A percentile compares a stretch with the other conserved stretches of the same genome.
phyloP scores from a whole-genome alignment of 1,140 invertebrate genomes.

The Odontomachus brunneus region DNA sequence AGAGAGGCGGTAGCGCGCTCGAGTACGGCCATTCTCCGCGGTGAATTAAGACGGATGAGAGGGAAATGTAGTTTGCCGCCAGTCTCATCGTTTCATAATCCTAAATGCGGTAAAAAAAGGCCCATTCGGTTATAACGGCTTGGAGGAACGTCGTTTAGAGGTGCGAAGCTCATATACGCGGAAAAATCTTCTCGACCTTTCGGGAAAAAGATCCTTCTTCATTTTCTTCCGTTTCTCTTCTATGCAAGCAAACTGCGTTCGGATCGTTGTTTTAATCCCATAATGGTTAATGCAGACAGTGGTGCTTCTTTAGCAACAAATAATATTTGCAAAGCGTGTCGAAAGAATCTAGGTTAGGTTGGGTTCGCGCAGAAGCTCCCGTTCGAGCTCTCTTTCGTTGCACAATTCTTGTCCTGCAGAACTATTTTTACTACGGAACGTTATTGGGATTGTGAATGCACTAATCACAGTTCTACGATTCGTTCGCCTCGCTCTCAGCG shows the following conservation, averaged over 20 bases:
- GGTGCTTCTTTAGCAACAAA: slow-evolving; percentile 1
- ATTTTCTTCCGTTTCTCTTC: neutral
- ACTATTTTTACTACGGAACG: slow-evolving; percentile 20
- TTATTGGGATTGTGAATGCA: slow-evolving; percentile 42
- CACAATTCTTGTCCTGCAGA: neutral
- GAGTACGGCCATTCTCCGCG: slow-evolving; percentile 24
- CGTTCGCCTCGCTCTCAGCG: slow-evolving; percentile 33
- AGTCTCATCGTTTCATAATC: neutral
- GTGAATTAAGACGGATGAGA: slow-evolving; percentile 36
- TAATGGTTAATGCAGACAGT: neutral
- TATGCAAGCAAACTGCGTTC: neutral
- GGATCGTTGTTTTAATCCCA: neutral
- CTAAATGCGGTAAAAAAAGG: slow-evolving; percentile 16
- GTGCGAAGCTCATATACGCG: neutral
- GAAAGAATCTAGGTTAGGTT: slow-evolving; percentile 11
- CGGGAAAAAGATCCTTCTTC: neutral
- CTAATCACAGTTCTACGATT: slow-evolving; percentile 52
- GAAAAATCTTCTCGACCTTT: neutral
- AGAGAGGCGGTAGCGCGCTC: slow-evolving; percentile 20
- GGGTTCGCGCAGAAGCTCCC: slow-evolving; percentile 16
- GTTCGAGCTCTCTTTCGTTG: neutral
- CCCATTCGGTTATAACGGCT: neutral
- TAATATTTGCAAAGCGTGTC: neutral
- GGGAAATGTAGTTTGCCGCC: slow-evolving; percentile 19
- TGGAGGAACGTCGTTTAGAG: neutral